Evolutionary conservation across 2,113 vertebrate species (phyloP), one percentile per base, ranked within the genome.

Genomic region (Sardina pilchardus): DNA sequence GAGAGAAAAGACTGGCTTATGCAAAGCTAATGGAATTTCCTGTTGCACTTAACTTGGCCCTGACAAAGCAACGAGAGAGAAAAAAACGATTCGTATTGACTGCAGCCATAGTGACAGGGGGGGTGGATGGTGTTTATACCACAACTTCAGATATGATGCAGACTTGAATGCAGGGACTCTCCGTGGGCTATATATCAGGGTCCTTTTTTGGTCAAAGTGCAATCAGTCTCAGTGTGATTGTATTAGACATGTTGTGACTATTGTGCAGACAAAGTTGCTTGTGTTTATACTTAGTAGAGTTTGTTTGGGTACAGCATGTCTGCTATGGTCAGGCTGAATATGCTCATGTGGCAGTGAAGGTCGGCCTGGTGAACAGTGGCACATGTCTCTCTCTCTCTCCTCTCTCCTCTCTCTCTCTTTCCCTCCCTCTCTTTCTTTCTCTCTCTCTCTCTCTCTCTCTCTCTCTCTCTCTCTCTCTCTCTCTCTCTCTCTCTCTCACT

Each of bases 11-110:
- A 0, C 71, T 78, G 12, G 71, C 71, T 78, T 78, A 78, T 78
- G 14, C 71, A 78, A 34, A 78, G 26, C 71, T 78, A 36, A 78
- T 36, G 71, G 71, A 78, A 78, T 78, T 78, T 78, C 30, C 26
- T 78, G 71, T 78, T 78, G 71, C 71, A 78, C 71, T 78, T 34
- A 78, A 36, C 71, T 78, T 78, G 71, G 30, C 71, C 71, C 30
- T 39, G 30, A 78, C 71, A 78, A 30, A 14, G 67, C 67, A 75
- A 75, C 3, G 30, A 71, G 26, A 26, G 26, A 71, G 30, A 67
- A n/a, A 34, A 36, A 34, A 78, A 78, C 2, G 12, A 16, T 36
- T 78, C 26, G 17, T 16, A 78, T 78, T 78, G 71, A 78, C 71
- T 78, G 71, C 71, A 78, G 30, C 71, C 71, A 75, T 75, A 14